A percentile compares a stretch with the other conserved stretches of the same genome.
phyloP scores from a whole-genome alignment of 2,888 invertebrate genomes.

The Xestoiulus laeticollis region DNA sequence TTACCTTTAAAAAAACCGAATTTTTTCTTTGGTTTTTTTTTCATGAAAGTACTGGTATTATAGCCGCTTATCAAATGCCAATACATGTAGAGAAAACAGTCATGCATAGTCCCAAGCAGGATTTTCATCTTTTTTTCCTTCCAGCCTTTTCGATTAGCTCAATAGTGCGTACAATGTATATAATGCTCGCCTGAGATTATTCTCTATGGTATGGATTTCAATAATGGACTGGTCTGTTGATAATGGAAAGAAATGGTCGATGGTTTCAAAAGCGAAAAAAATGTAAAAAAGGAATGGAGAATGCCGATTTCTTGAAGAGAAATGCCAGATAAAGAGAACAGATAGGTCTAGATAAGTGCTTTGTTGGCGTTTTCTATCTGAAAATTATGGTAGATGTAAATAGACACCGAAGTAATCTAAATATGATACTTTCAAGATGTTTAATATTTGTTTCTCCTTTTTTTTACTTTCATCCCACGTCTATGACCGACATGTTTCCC shows the following conservation, averaged over 20 bases:
- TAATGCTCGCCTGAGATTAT: constrained; percentile 7
- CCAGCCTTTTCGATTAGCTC: constrained; percentile 38
- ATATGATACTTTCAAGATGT: background rate
- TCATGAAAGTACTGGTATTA: background rate
- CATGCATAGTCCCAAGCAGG: background rate
- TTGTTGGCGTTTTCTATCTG: background rate
- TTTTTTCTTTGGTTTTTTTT: background rate
- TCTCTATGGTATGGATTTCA: constrained; percentile 34
- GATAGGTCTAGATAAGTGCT: background rate
- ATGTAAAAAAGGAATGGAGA: background rate
- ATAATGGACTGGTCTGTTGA: constrained; percentile 39
- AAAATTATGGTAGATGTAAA: background rate
- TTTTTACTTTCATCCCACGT: background rate
- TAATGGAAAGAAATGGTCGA: constrained; percentile 41
- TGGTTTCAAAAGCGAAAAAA: constrained; percentile 15
- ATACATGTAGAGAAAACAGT: background rate
- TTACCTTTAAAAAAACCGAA: background rate
- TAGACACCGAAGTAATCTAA: background rate
- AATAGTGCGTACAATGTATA: constrained; percentile 38
- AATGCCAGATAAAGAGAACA: background rate
- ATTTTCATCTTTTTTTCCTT: constrained; percentile 1
- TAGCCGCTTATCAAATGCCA: constrained; percentile 16
- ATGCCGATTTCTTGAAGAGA: background rate
- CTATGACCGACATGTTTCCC: too few species aligned
- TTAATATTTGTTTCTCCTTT: background rate